Conservation (phyloP, 2,888 invertebrate genomes). For the Athalia circularis region DNA sequence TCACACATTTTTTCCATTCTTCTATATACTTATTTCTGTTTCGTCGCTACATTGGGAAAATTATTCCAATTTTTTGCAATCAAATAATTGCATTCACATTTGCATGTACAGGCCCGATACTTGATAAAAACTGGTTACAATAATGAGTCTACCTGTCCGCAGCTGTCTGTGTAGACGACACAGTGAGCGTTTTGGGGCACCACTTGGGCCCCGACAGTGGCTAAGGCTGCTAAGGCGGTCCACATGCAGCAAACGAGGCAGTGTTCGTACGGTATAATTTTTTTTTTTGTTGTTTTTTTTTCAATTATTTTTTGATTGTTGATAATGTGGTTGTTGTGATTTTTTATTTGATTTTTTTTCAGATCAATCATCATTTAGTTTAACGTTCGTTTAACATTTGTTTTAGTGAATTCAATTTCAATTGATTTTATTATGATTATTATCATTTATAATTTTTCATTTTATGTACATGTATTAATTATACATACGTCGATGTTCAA, state of each 20-base stretch:
- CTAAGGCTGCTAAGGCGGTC: conserved; percentile 76
- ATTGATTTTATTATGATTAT: no score
- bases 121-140: conserved; percentile 74
- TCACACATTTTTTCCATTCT: no score
- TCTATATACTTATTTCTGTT: no score
- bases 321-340: background rate
- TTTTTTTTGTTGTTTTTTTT: background rate
- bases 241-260: conserved; percentile 78
- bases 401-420: background rate
- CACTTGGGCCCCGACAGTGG: conserved; percentile 79
- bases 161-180: conserved; percentile 96
- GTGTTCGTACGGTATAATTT: conserved; percentile 70
- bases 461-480: background rate
- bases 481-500: background rate
- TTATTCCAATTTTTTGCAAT: background rate
- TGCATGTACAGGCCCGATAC: conserved; percentile 67
- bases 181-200: conserved; percentile 93
- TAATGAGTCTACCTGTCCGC: conserved; percentile 90
- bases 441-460: background rate
- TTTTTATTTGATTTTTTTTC: background rate
- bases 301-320: background rate
- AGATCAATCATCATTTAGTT: no score
- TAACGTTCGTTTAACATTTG: background rate
- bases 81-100: background rate
- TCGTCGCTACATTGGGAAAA: background rate